Evolutionary conservation across 2,888 invertebrate genomes (phyloP), one percentile per base, ranked within the genome.

Genomic region (Tenthredo mesomela): DNA sequence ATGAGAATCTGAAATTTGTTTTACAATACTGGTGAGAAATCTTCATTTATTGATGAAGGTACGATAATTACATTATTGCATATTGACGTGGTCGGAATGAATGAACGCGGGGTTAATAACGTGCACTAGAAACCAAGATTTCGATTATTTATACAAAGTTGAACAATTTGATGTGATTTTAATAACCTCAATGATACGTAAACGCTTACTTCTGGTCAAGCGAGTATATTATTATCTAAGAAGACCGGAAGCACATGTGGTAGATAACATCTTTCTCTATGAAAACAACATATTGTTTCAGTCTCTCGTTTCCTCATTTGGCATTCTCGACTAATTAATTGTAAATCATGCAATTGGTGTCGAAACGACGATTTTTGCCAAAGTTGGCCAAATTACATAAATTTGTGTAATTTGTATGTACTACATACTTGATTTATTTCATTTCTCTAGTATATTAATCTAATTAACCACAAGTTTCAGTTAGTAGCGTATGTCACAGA

Each of bases 1-100:
- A 97, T 97, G 89, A 98, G 94, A 37, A 97, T 95, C 96, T 96
- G 92, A 61, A 84, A 29, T 25, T 67, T 33, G 0, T 43, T 67
- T 67, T 10, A 6, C 12, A 67, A 65, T 29, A 29, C 18, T 33
- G 47, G 18, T 70, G 29, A 29, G 65, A 47, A 50, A 18, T 18
- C 4, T 15, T 18, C 5, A 18, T 50, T 50, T 0, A n/a, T 50
- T 50, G 5, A n/a, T n/a, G 5, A 1, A 6, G 18, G 18, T 50
- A 47, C 2, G 47, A 47, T 47, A 15, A 47, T 12, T 0, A 15
- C 15, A 47, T 47, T 12, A 47, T 15, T 47, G 0, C 12, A 47
- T 12, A 50, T n/a, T n/a, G 4, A 5, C 5, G 18, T 1, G 18
- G 47, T 47, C 47, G 15, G 5, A 50, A 50, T 47, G 3, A 50